These are phyloP conservation scores for Mandrillus leucophaeus DNA, from an alignment of 2,113 vertebrate genomes.

Conservation along the genomic window DNA sequence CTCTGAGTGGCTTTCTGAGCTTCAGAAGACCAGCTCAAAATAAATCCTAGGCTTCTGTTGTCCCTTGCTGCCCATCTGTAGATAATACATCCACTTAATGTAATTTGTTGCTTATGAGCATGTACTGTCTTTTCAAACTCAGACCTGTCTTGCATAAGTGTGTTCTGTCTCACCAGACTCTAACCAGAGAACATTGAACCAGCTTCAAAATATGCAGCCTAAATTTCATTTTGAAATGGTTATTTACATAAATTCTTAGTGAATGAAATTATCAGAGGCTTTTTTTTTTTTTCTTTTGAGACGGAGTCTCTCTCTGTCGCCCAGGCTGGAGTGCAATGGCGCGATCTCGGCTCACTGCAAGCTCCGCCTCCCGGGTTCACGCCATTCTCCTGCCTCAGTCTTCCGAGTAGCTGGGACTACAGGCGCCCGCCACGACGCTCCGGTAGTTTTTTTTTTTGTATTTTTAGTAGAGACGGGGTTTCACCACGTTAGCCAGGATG, in stretches of 20 bases:
- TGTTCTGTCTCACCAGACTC: neutral
- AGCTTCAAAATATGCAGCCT: neutral
- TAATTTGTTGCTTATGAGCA: neutral
- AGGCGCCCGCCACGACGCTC: fast-evolving
- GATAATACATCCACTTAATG: too few species aligned
- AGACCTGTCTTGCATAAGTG: neutral
- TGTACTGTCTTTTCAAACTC: too few species aligned
- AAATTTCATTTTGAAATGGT: neutral
- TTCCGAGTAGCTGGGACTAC: too few species aligned
- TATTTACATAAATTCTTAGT: neutral
- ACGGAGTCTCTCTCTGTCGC: too few species aligned
- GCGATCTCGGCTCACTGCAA: too few species aligned
- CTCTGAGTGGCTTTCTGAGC: neutral
- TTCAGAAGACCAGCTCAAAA: fast-evolving
- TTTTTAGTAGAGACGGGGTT: too few species aligned
- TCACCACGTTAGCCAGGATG: too few species aligned
- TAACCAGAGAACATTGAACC: fast-evolving
- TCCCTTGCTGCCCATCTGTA: neutral
- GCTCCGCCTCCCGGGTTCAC: too few species aligned
- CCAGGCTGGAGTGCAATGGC: too few species aligned
- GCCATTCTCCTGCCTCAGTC: too few species aligned
- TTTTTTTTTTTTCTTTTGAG: too few species aligned
- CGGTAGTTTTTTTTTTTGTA: too few species aligned
- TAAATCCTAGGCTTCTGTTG: neutral
- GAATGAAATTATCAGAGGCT: neutral